These are phyloP conservation scores for Anticlea derivata DNA, from an alignment of 2,888 invertebrate species.

Conservation along the genomic window DNA sequence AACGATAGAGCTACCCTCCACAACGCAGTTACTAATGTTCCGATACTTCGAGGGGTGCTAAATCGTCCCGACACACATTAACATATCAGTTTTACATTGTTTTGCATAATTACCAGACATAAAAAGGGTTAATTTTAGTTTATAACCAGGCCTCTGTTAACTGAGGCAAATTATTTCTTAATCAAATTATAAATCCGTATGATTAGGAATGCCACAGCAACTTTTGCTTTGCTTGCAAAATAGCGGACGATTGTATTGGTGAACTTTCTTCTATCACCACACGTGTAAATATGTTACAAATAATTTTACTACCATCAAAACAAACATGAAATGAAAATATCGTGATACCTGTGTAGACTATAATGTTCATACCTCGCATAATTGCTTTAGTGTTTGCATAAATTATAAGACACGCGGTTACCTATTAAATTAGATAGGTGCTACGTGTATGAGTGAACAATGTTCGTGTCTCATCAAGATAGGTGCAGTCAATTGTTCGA, in stretches of 20 bases:
- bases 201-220: too few species aligned
- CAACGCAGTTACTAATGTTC: conserved; percentile 65
- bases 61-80: conserved; percentile 75
- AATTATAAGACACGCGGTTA: conserved; percentile 14
- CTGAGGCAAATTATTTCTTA: too few species aligned
- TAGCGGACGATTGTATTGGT: too few species aligned
- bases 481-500: conserved; percentile 57
- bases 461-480: conserved; percentile 63
- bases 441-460: conserved; percentile 39
- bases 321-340: conserved; percentile 1
- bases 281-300: too few species aligned
- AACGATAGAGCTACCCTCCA: conserved; percentile 53
- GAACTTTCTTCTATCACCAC: too few species aligned
- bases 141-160: too few species aligned
- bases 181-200: too few species aligned
- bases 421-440: conserved; percentile 12
- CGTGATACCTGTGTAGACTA: conserved; percentile 1
- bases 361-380: conserved; percentile 7
- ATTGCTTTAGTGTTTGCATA: conserved; percentile 16
- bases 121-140: conserved; percentile 21
- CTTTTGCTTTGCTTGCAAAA: too few species aligned
- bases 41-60: conserved; percentile 68
- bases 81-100: conserved; percentile 74
- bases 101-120: conserved; percentile 64
- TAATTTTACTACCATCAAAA: neutral